Base-by-base conservation (phyloP, 2,113 vertebrate species). In the Siphamia tubifer region DNA sequence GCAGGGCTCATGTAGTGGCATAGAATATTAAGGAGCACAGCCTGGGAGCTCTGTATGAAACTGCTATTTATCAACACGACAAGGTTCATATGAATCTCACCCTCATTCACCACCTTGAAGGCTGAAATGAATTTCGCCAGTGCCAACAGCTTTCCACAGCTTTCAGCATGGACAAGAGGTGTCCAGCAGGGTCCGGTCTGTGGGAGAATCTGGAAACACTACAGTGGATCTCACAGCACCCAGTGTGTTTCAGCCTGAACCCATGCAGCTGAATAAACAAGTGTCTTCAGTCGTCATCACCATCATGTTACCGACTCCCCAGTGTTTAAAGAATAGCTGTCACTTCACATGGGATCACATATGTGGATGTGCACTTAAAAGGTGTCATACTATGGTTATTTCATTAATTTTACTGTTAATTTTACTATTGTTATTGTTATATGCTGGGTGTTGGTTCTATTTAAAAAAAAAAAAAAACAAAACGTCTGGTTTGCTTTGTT, bases 331-430 rank as follows among this genome's bases (percentile, higher is more conserved):
- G 44, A n/a, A n/a, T 28, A 34, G 54, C 42, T 69, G 60, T 81
- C 67, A 75, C 56, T 71, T 78, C 43, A 21, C 75, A 70, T 67
- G 42, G 58, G 55, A 54, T 69, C 45, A 32, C 31, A 63, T 31
- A 40, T 24, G 51, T 38, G 39, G 27, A 44, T 52, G 43, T 62
- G 53, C 53, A 73, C 61, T 68, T 57, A 36, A 56, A n/a, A n/a
- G n/a, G n/a, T n/a, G n/a, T n/a, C n/a, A n/a, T n/a, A n/a, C n/a
- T n/a, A n/a, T n/a, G n/a, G n/a, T n/a, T n/a, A n/a, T n/a, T n/a
- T n/a, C n/a, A n/a, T n/a, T n/a, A n/a, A n/a, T n/a, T n/a, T n/a
- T n/a, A n/a, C n/a, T n/a, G n/a, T n/a, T n/a, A n/a, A n/a, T n/a
- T n/a, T n/a, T n/a, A n/a, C n/a, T n/a, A n/a, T n/a, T n/a, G n/a